Base-by-base conservation (phyloP, 2,113 vertebrate genomes). In the Smithornis capensis region DNA sequence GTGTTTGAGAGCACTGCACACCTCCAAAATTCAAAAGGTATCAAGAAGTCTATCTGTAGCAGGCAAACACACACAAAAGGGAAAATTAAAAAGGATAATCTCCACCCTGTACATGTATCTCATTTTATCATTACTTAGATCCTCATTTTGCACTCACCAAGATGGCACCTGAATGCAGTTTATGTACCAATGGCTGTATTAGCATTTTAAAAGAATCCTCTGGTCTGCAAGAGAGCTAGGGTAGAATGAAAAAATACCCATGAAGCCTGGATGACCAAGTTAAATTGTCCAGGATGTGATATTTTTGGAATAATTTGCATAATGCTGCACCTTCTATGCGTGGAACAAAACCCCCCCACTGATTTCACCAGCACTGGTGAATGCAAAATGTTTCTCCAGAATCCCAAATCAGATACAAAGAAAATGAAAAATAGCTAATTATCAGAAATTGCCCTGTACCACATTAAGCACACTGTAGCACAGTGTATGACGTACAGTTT, bases 21-120 rank as follows among this genome's bases (percentile, higher is more conserved):
- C 31, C 12, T 71, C 5, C 17, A 42, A 76, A 78, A 87, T 49
- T 57, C 9, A 37, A 50, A 75, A 87, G 13, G 35, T 31, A 63
- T 5, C 8, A 82, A 49, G 53, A 63, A 33, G 37, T 35, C 52
- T 25, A 29, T n/a, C 79, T 63, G 74, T 47, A 82, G 47, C 37
- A 74, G 40, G 40, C 13, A 81, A 45, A 74, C 10, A 59, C 6
- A 17, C 3, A 53, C 6, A 37, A 57, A 64, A 76, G 23, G 29
- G 35, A 59, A 93, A 81, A 84, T 6, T 14, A 17, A 52, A 76
- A 62, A 81, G 68, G 29, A 42, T 14, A 40, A 40, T 47, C 38
- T 60, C 18, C 45, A 28, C 12, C 4, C 14, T 19, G 31, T 12
- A 38, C 14, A 14, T 0, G 0, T 55, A 23, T 22, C 64, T 60